Evolutionary conservation across 2,113 vertebrate species (phyloP).

Genomic region (Pantherophis guttatus): DNA sequence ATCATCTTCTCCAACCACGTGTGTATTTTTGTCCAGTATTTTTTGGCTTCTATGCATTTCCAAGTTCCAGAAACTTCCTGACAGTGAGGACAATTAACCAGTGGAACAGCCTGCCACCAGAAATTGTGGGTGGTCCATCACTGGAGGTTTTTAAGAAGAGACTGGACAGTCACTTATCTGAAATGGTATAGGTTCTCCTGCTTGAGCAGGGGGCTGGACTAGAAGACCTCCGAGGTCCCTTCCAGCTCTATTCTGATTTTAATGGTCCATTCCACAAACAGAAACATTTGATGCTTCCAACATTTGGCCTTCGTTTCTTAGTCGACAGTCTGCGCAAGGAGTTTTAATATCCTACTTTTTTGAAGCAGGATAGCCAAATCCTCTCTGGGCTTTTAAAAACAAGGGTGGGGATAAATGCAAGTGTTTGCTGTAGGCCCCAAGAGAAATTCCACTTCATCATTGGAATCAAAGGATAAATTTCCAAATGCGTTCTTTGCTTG

Average conservation of each 20-base stretch:
- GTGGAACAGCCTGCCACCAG: background rate
- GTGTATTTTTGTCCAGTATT: too few species aligned
- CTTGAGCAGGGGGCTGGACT: background rate
- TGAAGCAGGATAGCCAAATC: background rate
- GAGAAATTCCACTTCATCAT: background rate
- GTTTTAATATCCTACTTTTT: background rate
- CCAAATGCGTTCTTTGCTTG: background rate
- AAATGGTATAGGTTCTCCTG: background rate
- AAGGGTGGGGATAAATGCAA: background rate
- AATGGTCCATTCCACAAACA: too few species aligned
- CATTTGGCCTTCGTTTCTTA: too few species aligned
- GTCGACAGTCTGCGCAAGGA: background rate
- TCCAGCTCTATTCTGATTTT: background rate
- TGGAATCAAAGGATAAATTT: background rate
- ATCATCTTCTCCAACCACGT: too few species aligned
- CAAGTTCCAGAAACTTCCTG: background rate
- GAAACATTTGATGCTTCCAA: background rate
- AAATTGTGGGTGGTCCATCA: background rate
- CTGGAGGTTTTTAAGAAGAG: background rate
- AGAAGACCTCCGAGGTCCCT: background rate
- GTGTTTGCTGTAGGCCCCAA: background rate
- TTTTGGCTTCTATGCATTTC: too few species aligned
- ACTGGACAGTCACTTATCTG: background rate
- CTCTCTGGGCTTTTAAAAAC: background rate
- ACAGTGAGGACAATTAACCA: background rate